phyloP scores from a whole-genome alignment of 2,113 vertebrate species.

The Sphaerodactylus townsendi region DNA sequence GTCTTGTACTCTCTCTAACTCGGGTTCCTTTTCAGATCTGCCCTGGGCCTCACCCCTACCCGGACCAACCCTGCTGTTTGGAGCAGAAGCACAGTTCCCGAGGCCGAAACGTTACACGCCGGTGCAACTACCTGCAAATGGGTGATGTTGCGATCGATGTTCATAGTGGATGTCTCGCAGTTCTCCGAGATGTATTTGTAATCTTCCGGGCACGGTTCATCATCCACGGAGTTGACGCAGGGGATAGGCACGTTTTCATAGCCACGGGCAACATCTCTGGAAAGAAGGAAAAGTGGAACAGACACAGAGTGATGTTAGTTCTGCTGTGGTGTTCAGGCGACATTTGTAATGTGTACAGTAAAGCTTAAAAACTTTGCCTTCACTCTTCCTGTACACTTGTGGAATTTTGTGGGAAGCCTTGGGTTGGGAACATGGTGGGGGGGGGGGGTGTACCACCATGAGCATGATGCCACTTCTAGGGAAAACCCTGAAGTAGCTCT shows the following conservation, averaged over 20 bases:
- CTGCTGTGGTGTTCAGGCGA: background rate
- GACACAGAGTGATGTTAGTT: background rate
- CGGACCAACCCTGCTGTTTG: background rate
- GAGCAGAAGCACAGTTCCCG: background rate
- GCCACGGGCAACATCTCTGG: conserved; percentile 88
- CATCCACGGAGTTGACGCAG: conserved; percentile 89
- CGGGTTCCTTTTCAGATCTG: background rate
- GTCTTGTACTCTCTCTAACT: too few relatives aligned
- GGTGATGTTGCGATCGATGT: conserved; percentile 93
- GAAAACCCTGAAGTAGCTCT: too few relatives aligned
- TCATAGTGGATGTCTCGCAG: conserved; percentile 93
- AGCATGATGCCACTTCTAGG: too few relatives aligned
- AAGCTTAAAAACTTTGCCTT: background rate
- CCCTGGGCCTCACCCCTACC: background rate
- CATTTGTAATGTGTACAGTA: background rate
- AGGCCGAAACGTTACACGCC: background rate
- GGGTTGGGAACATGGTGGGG: too few relatives aligned
- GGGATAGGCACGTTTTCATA: conserved; percentile 92
- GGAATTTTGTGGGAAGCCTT: too few relatives aligned
- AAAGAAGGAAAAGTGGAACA: background rate
- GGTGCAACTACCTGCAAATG: conserved; percentile 83
- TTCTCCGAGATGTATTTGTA: conserved; percentile 94
- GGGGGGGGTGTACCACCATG: too few relatives aligned
- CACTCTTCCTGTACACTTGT: background rate
- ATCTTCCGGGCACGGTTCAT: conserved; percentile 87